Evolutionary conservation across 2,797 vertebrate species (phyloP), one percentile per base, ranked within the genome.

Genomic region (Tadarida brasiliensis): DNA sequence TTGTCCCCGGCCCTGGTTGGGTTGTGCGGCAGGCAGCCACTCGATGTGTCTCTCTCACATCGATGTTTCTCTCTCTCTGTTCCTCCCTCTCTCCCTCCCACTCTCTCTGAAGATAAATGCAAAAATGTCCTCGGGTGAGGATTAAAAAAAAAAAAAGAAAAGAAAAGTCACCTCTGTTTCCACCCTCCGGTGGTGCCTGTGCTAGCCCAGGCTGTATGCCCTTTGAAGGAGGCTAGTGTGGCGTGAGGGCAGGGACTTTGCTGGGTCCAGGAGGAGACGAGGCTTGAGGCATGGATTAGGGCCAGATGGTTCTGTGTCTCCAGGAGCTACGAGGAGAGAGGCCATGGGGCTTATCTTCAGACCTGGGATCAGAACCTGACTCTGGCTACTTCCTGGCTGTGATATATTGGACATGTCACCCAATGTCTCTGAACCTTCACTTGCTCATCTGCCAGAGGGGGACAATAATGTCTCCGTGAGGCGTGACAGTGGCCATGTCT

Each of bases 351-450:
- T 70, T 73, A 73, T 70, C 87, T 26, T 94, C 22, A 92, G 51
- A 84, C 33, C 51, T 57, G 22, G 17, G 67, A 20, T 54, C 54
- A 87, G 28, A 94, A 7, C 11, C 77, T 77, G 22, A 71, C n/a
- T 39, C 47, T 90, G 77, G 67, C 49, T 35, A 51, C 85, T 76
- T 83, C n/a, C 39, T 81, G 26, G 54, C 73, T 78, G n/a, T 77
- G 89, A 33, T 26, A 74, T 39, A 73, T 65, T 49, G 20, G 57
- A 47, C 51, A 88, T 68, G 51, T 65, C 35, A 84, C 76, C 26
- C 77, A 92, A 16, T 16, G 51, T 81, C 71, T 92, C 87, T 93
- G 80, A 80, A 26, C 12, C 5, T 57, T 49, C 44, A 9, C 80
- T 91, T 73, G 67, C 19, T 74, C 6, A 5, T 73, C 28, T 80